Evolutionary conservation across 92 coral and sea anemone genomes (phyloP), one percentile per base, ranked within the genome.

Genomic region (Bergia puertoricense): DNA sequence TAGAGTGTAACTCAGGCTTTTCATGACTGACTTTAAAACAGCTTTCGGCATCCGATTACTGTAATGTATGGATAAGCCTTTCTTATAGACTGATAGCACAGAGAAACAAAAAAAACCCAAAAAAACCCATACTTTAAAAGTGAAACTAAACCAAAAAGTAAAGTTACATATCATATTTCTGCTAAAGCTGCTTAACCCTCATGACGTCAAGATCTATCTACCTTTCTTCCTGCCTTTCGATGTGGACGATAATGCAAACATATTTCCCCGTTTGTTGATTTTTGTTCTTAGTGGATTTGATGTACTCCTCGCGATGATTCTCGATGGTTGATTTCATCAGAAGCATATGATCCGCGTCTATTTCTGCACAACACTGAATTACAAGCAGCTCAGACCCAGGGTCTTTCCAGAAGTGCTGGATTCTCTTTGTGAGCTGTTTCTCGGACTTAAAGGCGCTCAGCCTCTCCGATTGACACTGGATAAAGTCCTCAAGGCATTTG

Each of bases 151-250:
- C 30, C 30, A 48, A 48, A 8, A 48, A 4, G 54, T 8, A 48
- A 48, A 48, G 8, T 48, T 4, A 48, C 5, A 48, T 48, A 48
- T 4, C 8, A 4, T 48, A 30, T 30, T 30, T 30, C 30, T 30
- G 30, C 30, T 30, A 30, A 30, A 30, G 30, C 30, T 30, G 30
- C 30, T 30, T 30, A 30, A 30, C 30, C 30, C 30, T 30, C 30
- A 30, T 30, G 30, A 30, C 30, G 30, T 30, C 30, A 30, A 30
- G 30, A 30, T 30, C 30, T 30, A 30, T 48, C 54, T 68, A 72
- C 81, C 88, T 90, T 87, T 91, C 92, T 3, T 98, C 89, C 67
- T 92, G 94, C 36, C 86, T 42, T 10, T 82, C 75, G 11, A 82
- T 30, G 30, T 30, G 30, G 30, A 30, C 30, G 30, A 30, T 30